Evolutionary conservation across 1,140 invertebrate genomes (phyloP).

Genomic region (Anagrus nilaparvatae): DNA sequence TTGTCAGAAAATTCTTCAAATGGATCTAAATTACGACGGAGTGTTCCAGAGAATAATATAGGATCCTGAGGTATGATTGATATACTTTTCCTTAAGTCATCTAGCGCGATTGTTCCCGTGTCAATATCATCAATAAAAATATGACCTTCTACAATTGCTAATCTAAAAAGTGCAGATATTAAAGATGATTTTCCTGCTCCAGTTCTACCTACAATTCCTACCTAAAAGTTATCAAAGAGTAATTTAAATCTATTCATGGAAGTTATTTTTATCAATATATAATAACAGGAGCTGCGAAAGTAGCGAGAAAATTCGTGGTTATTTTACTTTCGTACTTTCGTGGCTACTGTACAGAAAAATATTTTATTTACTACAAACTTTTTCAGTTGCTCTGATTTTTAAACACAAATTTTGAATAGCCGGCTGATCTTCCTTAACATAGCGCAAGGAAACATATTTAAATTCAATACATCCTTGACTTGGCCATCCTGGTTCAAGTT

Average conservation of each 20-base stretch:
- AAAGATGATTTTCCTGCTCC: slow-evolving; percentile 88
- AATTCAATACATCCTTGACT: not conserved
- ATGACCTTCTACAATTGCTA: slow-evolving; percentile 47
- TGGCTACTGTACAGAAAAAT: not conserved
- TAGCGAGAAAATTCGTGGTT: not conserved
- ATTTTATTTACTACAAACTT: not conserved
- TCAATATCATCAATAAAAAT: slow-evolving; percentile 57
- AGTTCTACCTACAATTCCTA: slow-evolving; percentile 76
- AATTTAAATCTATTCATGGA: slow-evolving; percentile 30
- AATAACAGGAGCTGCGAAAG: not conserved
- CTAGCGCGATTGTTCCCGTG: slow-evolving; percentile 48
- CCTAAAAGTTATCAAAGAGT: slow-evolving; percentile 37
- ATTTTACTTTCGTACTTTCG: no score
- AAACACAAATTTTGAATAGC: not conserved
- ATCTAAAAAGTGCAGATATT: slow-evolving; percentile 68
- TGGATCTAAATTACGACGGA: slow-evolving; percentile 53
- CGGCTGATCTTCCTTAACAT: not conserved
- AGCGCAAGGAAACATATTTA: not conserved
- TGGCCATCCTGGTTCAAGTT: slow-evolving; percentile 32
- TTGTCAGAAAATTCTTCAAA: slow-evolving; percentile 48
- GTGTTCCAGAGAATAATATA: slow-evolving; percentile 51
- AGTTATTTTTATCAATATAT: no score
- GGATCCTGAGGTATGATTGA: slow-evolving; percentile 64
- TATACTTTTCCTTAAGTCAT: slow-evolving; percentile 49
- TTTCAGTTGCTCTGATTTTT: not conserved